These are phyloP conservation scores for Zaprionus tsacasi DNA, from an alignment of 1,140 invertebrate genomes.

Conservation along the genomic window DNA sequence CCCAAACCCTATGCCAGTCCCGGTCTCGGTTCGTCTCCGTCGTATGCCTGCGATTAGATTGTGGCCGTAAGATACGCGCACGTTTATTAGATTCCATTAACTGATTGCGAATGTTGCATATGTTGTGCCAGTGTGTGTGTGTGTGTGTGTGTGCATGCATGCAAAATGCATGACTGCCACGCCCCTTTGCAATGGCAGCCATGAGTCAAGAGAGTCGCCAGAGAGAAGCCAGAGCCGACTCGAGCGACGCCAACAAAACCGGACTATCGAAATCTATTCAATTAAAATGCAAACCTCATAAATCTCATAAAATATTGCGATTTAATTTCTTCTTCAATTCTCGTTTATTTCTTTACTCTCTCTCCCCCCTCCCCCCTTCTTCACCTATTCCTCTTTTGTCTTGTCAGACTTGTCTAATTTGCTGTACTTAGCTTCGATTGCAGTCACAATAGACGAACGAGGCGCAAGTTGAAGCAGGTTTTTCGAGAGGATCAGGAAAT, in stretches of 20 bases:
- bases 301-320: constrained; percentile 75
- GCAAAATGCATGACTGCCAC: constrained; percentile 28
- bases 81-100: constrained; percentile 81
- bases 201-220: constrained; percentile 21
- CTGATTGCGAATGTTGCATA: constrained; percentile 60
- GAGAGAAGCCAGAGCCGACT: constrained; percentile 17
- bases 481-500: background rate
- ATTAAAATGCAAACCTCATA: constrained; percentile 74
- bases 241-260: background rate
- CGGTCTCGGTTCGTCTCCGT: constrained; percentile 15
- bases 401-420: constrained; percentile 41
- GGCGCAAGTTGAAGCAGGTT: background rate
- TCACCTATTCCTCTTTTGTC: background rate
- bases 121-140: constrained; percentile 18
- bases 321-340: constrained; percentile 56
- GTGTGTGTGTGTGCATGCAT: constrained; percentile 8
- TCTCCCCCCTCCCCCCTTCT: no score
- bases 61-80: constrained; percentile 70
- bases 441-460: background rate
- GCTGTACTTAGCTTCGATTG: constrained; percentile 22
- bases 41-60: constrained; percentile 73
- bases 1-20: background rate
- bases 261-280: constrained; percentile 74
- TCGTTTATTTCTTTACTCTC: background rate
- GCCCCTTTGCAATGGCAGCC: constrained; percentile 47